Percentiles rank a stretch among this genome's conserved stretches.
Conservation (phyloP, 2,797 vertebrate species). For the Epinephelus awoara region DNA sequence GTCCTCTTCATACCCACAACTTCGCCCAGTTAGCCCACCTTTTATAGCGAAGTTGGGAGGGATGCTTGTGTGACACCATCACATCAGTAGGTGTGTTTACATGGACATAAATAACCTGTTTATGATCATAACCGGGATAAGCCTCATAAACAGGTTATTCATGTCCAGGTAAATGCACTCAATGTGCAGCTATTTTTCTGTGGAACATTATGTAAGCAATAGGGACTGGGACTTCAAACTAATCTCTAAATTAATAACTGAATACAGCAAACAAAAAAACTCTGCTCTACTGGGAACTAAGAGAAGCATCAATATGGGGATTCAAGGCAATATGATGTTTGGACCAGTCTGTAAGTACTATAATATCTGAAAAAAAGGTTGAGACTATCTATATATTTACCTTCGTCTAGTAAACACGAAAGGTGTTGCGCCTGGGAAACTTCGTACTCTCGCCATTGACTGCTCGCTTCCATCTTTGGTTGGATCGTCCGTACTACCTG, state of each 20-base stretch:
- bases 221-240: too few relatives aligned
- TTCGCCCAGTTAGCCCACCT: too few relatives aligned
- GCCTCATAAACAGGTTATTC: too few relatives aligned
- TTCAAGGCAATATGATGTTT: background rate
- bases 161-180: too few relatives aligned
- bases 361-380: background rate
- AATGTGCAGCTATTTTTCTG: background rate
- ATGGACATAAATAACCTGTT: too few relatives aligned
- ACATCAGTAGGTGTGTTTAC: too few relatives aligned
- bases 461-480: constrained; percentile 89
- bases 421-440: constrained; percentile 88
- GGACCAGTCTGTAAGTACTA: background rate
- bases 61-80: too few relatives aligned
- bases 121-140: too few relatives aligned
- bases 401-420: constrained; percentile 95
- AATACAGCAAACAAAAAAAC: background rate
- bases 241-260: background rate
- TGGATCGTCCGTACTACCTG: constrained; percentile 85
- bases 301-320: background rate
- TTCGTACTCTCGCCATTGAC: constrained; percentile 87
- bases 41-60: too few relatives aligned
- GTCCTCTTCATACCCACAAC: too few relatives aligned
- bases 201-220: background rate
- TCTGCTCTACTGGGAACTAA: background rate
- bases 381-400: constrained; percentile 79